phyloP scores from a whole-genome alignment of 2,888 invertebrate species.

The Leptogaster cylindrica region DNA sequence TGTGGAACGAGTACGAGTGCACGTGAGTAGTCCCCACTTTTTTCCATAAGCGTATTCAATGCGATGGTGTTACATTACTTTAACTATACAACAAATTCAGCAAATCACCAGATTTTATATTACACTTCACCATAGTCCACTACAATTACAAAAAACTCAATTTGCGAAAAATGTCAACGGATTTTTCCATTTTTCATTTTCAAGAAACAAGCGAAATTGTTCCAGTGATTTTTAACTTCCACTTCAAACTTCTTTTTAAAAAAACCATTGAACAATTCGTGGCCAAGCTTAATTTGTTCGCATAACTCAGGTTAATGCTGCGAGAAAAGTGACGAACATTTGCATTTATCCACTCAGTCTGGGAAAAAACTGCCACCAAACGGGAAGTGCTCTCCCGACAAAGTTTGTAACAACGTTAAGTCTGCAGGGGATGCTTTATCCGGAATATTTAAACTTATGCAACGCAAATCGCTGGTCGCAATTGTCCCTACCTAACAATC shows the following conservation, averaged over 20 bases:
- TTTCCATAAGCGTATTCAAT: too few species aligned
- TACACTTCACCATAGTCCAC: neutral
- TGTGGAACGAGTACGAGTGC: conserved; percentile 99
- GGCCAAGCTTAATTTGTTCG: neutral
- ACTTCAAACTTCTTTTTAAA: conserved; percentile 30
- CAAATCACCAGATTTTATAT: conserved; percentile 26
- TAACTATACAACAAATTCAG: too few species aligned
- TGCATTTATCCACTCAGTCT: conserved; percentile 9
- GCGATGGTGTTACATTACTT: too few species aligned
- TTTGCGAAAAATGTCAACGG: too few species aligned
- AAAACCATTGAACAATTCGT: neutral
- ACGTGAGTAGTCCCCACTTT: conserved; percentile 74
- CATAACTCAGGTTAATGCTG: conserved; percentile 28
- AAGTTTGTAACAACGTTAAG: conserved; percentile 35
- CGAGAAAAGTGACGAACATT: conserved; percentile 30
- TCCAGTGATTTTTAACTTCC: conserved; percentile 31
- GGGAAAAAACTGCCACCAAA: neutral
- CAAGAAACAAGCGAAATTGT: conserved; percentile 9
- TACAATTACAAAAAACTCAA: conserved; percentile 21
- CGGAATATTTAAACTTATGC: conserved; percentile 17
- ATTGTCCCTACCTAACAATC: conserved; percentile 4
- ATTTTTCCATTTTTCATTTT: neutral
- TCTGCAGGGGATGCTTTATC: neutral
- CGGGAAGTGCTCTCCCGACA: conserved; percentile 12
- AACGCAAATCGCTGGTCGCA: conserved; percentile 12